phyloP scores from a whole-genome alignment of 2,888 invertebrate species.

The Coleophora flavipennella region DNA sequence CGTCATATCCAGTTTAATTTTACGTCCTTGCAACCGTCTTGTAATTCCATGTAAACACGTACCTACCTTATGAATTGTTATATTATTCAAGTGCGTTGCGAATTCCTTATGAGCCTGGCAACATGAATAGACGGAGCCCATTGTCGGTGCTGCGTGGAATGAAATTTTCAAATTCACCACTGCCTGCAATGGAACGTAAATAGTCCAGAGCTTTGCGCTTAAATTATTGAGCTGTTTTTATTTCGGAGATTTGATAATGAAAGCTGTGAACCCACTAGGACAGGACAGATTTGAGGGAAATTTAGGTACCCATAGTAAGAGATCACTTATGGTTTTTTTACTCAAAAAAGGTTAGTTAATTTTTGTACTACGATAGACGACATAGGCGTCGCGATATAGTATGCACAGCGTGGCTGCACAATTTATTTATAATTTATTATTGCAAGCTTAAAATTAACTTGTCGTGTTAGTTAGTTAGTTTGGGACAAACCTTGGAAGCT shows the following conservation, averaged over 20 bases:
- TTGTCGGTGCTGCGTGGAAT: constrained; percentile 7
- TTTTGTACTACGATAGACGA: no score
- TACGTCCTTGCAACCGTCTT: neutral
- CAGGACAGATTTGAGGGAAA: no score
- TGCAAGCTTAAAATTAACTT: no score
- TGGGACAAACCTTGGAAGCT: no score
- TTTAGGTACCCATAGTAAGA: no score
- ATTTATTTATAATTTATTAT: no score
- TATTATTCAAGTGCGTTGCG: constrained; percentile 22
- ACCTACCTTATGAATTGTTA: constrained; percentile 16
- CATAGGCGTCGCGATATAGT: no score
- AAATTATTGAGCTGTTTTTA: neutral
- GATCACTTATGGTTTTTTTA: no score
- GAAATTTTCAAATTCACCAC: constrained; percentile 13
- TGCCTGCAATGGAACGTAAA: neutral
- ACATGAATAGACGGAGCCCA: constrained; percentile 4
- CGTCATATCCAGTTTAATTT: neutral
- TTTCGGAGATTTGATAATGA: neutral
- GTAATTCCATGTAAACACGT: constrained; percentile 15
- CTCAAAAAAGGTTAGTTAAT: no score
- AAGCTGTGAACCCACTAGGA: neutral
- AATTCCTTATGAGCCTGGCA: constrained; percentile 21
- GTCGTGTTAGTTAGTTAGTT: no score
- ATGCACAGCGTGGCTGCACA: no score
- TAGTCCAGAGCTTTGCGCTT: neutral